phyloP scores from a whole-genome alignment of 2,113 vertebrate genomes.

The Falco punctatus region DNA sequence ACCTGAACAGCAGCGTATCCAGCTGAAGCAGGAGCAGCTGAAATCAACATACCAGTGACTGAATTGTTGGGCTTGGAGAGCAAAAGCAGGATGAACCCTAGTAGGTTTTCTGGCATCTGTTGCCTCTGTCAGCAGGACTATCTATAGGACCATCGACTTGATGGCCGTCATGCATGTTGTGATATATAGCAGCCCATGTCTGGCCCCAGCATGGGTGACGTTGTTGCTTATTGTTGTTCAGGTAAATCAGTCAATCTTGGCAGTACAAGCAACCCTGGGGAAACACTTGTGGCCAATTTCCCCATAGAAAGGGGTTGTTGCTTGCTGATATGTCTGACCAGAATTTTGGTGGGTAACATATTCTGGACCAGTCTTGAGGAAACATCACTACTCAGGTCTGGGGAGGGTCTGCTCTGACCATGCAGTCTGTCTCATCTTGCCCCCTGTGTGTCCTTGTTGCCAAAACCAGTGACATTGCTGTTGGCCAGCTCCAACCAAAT shows the following conservation, averaged over 20 bases:
- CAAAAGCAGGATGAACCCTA: not conserved
- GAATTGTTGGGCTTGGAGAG: not conserved
- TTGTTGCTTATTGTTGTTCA: not conserved
- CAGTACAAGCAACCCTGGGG: not conserved
- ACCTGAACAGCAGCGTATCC: not conserved
- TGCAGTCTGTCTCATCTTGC: not conserved
- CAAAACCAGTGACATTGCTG: not conserved
- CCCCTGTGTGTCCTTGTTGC: not conserved
- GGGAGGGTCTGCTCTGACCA: not conserved
- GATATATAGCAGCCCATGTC: not conserved
- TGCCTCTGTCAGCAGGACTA: not conserved
- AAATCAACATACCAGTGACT: not conserved
- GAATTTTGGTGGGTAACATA: not conserved
- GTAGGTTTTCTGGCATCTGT: not conserved
- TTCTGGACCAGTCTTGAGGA: not conserved
- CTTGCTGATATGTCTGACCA: not conserved
- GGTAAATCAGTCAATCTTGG: not conserved
- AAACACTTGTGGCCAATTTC: not conserved
- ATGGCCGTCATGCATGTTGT: not conserved
- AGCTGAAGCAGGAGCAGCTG: not conserved
- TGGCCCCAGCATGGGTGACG: not conserved
- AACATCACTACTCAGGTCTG: not conserved
- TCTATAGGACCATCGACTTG: not conserved
- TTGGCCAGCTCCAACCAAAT: not conserved
- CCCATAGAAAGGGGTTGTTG: not conserved